Evolutionary conservation across 2,797 vertebrate genomes (phyloP), one percentile per base, ranked within the genome.

Genomic region (Triplophysa yarkandensis): DNA sequence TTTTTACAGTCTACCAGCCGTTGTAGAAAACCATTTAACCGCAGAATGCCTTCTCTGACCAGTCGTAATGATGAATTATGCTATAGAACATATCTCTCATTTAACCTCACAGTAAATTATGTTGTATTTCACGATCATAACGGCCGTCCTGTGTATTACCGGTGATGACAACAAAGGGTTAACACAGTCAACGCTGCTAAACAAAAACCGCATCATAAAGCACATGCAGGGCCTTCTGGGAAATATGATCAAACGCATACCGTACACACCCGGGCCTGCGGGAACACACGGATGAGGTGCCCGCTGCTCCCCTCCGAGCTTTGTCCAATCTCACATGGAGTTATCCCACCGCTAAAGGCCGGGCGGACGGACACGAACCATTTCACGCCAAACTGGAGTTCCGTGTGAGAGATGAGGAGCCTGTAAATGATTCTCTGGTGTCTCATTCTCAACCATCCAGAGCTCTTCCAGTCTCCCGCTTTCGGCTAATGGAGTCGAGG

Each of bases 381-480:
- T 90, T 91, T 87, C 84, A 87, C 78, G 86, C 84, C 81, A 50
- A 84, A 88, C 82, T 87, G 60, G 72, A 77, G 81, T 75, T 52
- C 48, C 44, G 77, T 86, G 71, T 78, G 64, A 85, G 89, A 89
- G 88, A 90, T 90, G 85, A 90, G 88, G 85, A 89, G 85, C 83
- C 86, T 78, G 79, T 81, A 84, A 81, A 78, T 58, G 74, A 80
- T 79, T 72, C 81, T 75, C 71, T 62, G 36, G 84, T 87, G 82
- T n/a, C 65, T 68, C 79, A 68, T 88, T 86, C 82, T 41, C 62
- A 77, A 80, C 23, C 66, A 79, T 76, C 77, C 77, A 63, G 63
- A 67, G 77, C 32, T 73, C 71, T 74, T 79, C 76, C 48, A 60
- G 62, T 54, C 46, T 19, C 27, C 32, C 62, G 27, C 39, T 34